phyloP scores from a whole-genome alignment of 2,888 invertebrate species.

The Eupithecia dodoneata region DNA sequence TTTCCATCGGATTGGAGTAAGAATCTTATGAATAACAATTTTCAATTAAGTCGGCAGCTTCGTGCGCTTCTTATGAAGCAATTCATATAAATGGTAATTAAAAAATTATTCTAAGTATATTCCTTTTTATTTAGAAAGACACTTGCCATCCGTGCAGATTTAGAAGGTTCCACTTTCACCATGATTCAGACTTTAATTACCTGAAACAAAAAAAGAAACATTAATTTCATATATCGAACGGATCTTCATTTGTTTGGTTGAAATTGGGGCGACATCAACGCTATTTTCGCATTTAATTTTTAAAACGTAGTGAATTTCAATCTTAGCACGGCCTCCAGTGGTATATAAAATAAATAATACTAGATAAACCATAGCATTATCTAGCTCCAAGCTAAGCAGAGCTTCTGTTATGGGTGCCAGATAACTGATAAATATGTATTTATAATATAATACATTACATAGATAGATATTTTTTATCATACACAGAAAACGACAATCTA shows the following conservation, averaged over 20 bases:
- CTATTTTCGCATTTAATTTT: neutral
- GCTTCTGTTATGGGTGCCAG: no score
- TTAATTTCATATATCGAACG: neutral
- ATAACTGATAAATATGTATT: no score
- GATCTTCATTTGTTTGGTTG: neutral
- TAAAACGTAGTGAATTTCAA: neutral
- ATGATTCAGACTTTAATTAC: constrained; percentile 22
- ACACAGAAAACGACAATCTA: no score
- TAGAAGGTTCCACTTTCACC: neutral
- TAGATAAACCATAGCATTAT: no score
- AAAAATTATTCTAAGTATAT: neutral
- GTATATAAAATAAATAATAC: no score
- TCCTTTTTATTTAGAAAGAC: neutral
- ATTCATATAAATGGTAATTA: constrained; percentile 3
- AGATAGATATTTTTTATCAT: no score
- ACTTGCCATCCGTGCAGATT: neutral
- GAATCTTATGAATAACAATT: constrained; percentile 16
- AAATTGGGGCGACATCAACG: neutral
- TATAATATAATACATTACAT: no score
- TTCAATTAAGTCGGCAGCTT: constrained; percentile 11
- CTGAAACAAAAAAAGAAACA: constrained; percentile 36
- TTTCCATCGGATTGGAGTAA: constrained; percentile 15
- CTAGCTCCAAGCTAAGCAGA: no score
- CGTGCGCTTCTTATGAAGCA: neutral
- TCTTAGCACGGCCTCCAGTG: neutral